A percentile compares a stretch with the other conserved stretches of the same genome.
These are phyloP conservation scores for Rhopalosiphum padi DNA, from an alignment of 1,140 invertebrate species.

Conservation along the genomic window DNA sequence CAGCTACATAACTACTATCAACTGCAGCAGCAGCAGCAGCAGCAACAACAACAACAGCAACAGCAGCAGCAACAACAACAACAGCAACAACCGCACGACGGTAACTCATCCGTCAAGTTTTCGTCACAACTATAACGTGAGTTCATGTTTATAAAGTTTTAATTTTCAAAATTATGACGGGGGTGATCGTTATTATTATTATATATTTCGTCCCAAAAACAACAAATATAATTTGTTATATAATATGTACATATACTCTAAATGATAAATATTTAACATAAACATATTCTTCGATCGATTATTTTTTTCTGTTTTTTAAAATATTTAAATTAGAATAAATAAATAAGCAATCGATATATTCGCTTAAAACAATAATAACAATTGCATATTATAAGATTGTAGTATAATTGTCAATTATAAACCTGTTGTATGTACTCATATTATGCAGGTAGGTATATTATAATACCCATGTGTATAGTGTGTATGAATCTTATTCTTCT, in stretches of 20 bases:
- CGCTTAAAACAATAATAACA: not conserved
- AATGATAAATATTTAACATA: not conserved
- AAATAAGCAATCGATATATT: not conserved
- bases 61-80: slow-evolving; percentile 54
- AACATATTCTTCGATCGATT: not conserved
- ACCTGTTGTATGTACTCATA: not conserved
- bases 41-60: slow-evolving; percentile 27
- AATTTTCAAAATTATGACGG: not conserved
- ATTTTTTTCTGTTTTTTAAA: not conserved
- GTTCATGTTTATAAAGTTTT: not conserved
- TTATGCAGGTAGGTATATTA: not conserved
- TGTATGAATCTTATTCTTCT: not conserved
- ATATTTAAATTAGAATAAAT: too few relatives aligned
- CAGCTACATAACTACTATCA: slow-evolving; percentile 56
- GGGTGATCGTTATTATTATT: not conserved
- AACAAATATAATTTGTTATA: not conserved
- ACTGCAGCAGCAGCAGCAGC: slow-evolving; percentile 45
- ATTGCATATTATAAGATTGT: not conserved
- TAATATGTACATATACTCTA: too few relatives aligned
- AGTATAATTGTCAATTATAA: not conserved
- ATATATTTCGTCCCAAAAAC: not conserved
- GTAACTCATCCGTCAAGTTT: slow-evolving; percentile 23
- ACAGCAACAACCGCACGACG: slow-evolving; percentile 33
- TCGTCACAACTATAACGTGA: slow-evolving; percentile 53
- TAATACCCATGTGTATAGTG: not conserved